Base-by-base conservation (phyloP, 2,797 vertebrate genomes). In the Decapterus maruadsi region DNA sequence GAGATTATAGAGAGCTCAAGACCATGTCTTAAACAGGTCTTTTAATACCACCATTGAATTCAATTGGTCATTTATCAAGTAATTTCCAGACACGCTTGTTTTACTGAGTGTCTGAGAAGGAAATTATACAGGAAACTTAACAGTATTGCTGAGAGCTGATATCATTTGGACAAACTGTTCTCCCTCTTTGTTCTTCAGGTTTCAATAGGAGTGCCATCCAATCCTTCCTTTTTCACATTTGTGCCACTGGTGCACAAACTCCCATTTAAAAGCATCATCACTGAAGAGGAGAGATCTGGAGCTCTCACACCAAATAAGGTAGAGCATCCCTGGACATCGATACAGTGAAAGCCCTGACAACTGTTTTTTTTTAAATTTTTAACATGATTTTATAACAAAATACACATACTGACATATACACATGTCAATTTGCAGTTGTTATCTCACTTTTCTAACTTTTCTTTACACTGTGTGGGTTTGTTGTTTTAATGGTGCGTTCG, bases 221-320 rank as follows among this genome's bases (percentile, higher is more conserved):
- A 93, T 81, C 84, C 94, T 71, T 36, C 93, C 81, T 77, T 84
- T 60, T 97, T 97, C 93, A 96, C 95, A 3, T 98, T 98, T 55
- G 68, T 97, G 66, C 97, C 97, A 19, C 89, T 92, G 72, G 66
- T 96, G 81, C 91, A 95, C 93, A 93, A 51, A 83, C 93, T 97
- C 80, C 96, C 97, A 68, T 87, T 87, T 75, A 93, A 95, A 87
- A 90, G 77, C 55, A 26, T 76, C 42, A n/a, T 92, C 36, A 62
- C 54, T 22, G 72, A 70, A 34, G 75, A 61, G 29, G 72, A 67
- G 58, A 77, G 38, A 72, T 75, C 73, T 62, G 78, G 31, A 70
- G 34, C 58, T 34, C 64, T 70, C 38, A 59, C 68, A 66, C 26
- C 64, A 70, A 58, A 87, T 38, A 61, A 93, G 94, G 93, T 94